A percentile compares a stretch with the other conserved stretches of the same genome.
Evolutionary conservation across 64 coral and sea anemone genomes (phyloP).

Genomic region (Montipora foliosa): DNA sequence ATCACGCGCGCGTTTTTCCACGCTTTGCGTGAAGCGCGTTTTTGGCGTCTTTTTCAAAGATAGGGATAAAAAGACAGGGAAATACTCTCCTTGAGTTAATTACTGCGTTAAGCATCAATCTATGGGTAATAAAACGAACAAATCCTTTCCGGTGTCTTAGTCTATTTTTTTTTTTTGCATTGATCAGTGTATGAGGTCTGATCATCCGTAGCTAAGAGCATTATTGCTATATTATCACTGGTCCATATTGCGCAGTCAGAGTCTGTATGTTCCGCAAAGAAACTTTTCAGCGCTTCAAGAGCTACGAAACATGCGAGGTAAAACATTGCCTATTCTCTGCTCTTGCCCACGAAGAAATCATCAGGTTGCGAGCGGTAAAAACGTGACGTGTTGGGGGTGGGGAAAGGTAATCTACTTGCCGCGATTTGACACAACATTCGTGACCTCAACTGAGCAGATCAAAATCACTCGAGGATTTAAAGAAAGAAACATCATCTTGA

Average conservation of each 20-base stretch:
- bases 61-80: neutral
- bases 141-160: constrained; percentile 14
- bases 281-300: neutral
- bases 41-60: neutral
- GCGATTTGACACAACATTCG: neutral
- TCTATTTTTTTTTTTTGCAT: neutral
- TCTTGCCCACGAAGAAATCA: neutral
- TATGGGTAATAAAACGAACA: neutral
- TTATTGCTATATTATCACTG: neutral
- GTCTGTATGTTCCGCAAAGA: neutral
- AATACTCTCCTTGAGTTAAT: neutral
- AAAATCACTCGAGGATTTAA: neutral
- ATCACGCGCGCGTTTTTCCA: neutral
- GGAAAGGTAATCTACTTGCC: neutral
- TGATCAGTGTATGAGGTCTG: neutral
- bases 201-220: neutral
- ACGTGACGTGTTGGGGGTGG: neutral
- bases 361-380: neutral
- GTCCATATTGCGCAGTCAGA: too few species aligned
- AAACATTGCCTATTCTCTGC: neutral
- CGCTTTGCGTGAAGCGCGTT: neutral
- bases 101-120: neutral
- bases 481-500: neutral
- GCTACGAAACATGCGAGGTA: neutral
- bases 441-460: constrained; percentile 12